Evolutionary conservation across 2,113 vertebrate genomes (phyloP).

Genomic region (Xiphophorus maculatus): DNA sequence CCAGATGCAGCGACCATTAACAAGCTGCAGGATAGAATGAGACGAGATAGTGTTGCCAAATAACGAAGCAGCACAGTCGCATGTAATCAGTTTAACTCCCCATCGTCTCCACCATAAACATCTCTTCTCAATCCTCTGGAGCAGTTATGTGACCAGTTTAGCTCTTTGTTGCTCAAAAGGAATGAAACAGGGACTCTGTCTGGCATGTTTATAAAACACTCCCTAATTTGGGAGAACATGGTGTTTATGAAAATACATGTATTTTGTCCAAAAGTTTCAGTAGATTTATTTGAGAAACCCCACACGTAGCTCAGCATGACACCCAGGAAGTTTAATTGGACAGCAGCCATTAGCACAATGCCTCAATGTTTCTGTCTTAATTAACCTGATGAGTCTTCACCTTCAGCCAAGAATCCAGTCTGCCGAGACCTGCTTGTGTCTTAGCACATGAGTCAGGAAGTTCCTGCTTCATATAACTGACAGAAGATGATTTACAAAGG

Average conservation of each 20-base stretch:
- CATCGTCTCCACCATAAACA: slow-evolving; percentile 50
- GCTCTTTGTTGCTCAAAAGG: slow-evolving; percentile 32
- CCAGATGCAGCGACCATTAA: slow-evolving; percentile 54
- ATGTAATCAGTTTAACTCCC: slow-evolving; percentile 37
- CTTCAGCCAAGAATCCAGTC: slow-evolving; percentile 1
- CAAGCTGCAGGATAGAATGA: slow-evolving; percentile 22
- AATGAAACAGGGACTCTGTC: slow-evolving; percentile 37
- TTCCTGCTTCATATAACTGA: neutral
- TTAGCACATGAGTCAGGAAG: neutral
- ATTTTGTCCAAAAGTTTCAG: neutral
- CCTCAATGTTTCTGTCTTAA: neutral
- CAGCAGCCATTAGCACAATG: neutral
- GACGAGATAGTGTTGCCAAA: slow-evolving; percentile 28
- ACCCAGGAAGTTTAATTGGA: slow-evolving; percentile 9
- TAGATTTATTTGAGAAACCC: neutral
- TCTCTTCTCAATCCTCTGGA: slow-evolving; percentile 42
- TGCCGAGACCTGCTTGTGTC: slow-evolving; percentile 6
- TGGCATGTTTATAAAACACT: slow-evolving; percentile 40
- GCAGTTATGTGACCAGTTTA: slow-evolving; percentile 43
- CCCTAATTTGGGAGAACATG: neutral
- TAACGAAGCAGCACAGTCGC: slow-evolving; percentile 36
- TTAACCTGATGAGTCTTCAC: neutral
- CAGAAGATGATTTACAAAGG: neutral
- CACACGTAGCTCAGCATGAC: neutral
- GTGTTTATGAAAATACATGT: slow-evolving; percentile 12